Percentiles rank a stretch among this genome's conserved stretches.
These are phyloP conservation scores for Rynchops niger DNA, from an alignment of 2,113 vertebrate species.

Conservation along the genomic window DNA sequence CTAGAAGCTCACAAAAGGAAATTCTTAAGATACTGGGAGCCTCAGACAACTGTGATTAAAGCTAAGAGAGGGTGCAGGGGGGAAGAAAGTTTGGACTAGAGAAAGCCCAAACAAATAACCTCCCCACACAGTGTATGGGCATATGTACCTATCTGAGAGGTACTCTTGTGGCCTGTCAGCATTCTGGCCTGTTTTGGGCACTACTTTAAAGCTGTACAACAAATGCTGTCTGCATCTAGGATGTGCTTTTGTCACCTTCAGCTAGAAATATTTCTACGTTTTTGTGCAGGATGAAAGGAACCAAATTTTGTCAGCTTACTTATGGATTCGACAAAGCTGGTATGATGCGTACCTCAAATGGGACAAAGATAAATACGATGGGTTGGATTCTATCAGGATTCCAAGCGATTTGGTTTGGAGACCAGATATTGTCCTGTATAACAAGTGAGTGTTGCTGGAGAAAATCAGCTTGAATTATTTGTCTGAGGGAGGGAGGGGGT, in stretches of 20 bases:
- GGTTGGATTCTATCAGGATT: slow-evolving; percentile 94
- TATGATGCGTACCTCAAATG: slow-evolving; percentile 89
- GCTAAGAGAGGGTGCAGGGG: not conserved
- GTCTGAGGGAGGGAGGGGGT: not conserved
- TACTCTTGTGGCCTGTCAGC: not conserved
- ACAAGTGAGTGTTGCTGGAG: slow-evolving; percentile 83
- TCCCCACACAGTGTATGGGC: not conserved
- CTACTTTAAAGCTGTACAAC: not conserved
- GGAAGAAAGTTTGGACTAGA: not conserved
- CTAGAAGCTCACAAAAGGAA: not conserved
- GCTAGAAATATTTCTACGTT: not conserved
- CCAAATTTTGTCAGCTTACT: slow-evolving; percentile 92
- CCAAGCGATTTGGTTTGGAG: slow-evolving; percentile 94
- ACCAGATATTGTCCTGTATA: slow-evolving; percentile 95
- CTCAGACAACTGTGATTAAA: not conserved
- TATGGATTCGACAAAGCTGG: slow-evolving; percentile 96
- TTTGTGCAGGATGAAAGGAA: slow-evolving; percentile 90
- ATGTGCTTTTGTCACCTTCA: not conserved
- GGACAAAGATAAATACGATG: slow-evolving; percentile 93
- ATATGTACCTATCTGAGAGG: not conserved
- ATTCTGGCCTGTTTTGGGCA: not conserved
- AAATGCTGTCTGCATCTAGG: not conserved
- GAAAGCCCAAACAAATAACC: not conserved
- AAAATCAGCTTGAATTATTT: not conserved
- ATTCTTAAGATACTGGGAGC: not conserved